A percentile compares a stretch with the other conserved stretches of the same genome.
These are phyloP conservation scores for Stenopsyche tienmushanensis DNA, from an alignment of 1,140 invertebrate genomes.

Conservation along the genomic window DNA sequence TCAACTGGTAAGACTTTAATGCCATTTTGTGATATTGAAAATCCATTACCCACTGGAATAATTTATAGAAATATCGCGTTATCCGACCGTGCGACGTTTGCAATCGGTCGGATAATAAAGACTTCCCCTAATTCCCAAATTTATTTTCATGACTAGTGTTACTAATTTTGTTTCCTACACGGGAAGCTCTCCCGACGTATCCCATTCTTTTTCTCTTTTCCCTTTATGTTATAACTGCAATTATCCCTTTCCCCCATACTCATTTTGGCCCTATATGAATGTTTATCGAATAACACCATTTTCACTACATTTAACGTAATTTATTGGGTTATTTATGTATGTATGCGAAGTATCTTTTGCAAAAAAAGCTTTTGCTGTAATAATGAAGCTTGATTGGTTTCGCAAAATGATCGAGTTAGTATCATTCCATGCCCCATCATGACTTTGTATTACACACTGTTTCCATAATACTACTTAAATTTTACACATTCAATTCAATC, in stretches of 20 bases:
- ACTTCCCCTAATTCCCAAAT: slow-evolving; percentile 17
- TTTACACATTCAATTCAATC: too few species aligned
- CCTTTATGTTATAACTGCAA: background rate
- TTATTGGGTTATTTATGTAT: too few species aligned
- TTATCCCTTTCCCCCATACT: background rate
- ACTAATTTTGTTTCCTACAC: slow-evolving; percentile 11
- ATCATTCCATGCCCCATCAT: too few species aligned
- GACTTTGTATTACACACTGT: too few species aligned
- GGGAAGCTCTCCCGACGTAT: background rate
- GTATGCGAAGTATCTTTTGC: too few species aligned
- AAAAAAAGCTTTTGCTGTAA: too few species aligned
- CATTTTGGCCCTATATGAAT: background rate
- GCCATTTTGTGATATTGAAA: background rate
- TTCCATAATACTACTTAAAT: too few species aligned
- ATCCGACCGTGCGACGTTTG: slow-evolving; percentile 1
- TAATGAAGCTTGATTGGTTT: too few species aligned
- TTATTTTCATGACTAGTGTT: slow-evolving; percentile 24
- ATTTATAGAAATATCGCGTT: background rate
- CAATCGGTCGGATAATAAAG: slow-evolving; percentile 17
- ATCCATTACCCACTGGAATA: background rate
- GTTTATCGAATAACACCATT: slow-evolving; percentile 2
- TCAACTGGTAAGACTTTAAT: too few species aligned
- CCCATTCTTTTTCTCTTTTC: background rate
- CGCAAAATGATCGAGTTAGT: too few species aligned
- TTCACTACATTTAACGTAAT: slow-evolving; percentile 14